Evolutionary conservation across 2,888 invertebrate species (phyloP).

Genomic region (Lithophane leautieri): DNA sequence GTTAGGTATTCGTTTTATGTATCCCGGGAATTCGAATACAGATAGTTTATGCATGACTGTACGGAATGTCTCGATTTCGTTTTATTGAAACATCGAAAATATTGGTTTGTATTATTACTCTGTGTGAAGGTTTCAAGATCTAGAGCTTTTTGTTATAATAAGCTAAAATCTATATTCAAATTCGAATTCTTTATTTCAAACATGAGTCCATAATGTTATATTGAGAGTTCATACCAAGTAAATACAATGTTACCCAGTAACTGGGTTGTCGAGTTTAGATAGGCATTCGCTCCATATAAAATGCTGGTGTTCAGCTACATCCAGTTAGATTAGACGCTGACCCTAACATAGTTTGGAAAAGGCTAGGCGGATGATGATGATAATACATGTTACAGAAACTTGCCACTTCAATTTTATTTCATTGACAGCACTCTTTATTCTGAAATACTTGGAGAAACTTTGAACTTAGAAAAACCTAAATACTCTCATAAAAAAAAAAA

Average conservation of each 20-base stretch:
- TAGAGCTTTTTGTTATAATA: too few relatives aligned
- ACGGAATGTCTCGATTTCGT: not conserved
- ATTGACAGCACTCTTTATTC: not conserved
- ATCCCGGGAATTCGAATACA: constrained; percentile 34
- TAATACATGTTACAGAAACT: not conserved
- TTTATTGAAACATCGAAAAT: constrained; percentile 23
- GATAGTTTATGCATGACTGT: constrained; percentile 22
- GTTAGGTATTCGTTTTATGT: constrained; percentile 37
- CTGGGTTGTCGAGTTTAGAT: too few relatives aligned
- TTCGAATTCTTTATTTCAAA: too few relatives aligned
- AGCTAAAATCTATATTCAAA: too few relatives aligned
- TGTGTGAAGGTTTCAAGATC: not conserved
- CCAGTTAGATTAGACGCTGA: not conserved
- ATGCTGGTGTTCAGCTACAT: not conserved
- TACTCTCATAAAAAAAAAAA: too few relatives aligned
- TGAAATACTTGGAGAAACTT: not conserved
- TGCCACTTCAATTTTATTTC: not conserved
- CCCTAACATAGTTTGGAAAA: not conserved
- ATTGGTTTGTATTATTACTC: not conserved
- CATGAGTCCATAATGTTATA: too few relatives aligned
- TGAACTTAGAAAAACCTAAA: not conserved
- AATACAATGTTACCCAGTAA: too few relatives aligned
- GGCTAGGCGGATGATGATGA: not conserved
- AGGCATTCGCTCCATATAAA: not conserved
- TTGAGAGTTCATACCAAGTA: too few relatives aligned